phyloP scores from a whole-genome alignment of 2,797 vertebrate species.

The Gymnothorax javanicus region DNA sequence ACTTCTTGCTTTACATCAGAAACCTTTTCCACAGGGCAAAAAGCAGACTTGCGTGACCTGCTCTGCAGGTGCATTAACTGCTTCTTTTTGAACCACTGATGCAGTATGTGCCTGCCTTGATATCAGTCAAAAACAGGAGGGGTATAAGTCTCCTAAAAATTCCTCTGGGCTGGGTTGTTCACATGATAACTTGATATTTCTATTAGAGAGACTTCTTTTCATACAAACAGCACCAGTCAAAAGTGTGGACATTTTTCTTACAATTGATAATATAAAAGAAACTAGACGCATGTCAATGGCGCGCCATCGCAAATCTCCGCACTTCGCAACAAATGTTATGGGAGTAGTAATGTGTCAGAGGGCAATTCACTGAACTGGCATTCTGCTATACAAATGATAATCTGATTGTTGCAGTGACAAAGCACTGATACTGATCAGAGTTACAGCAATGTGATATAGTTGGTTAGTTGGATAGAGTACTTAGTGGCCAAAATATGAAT shows the following conservation, averaged over 20 bases:
- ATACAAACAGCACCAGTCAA: slow-evolving; percentile 38
- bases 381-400: no score
- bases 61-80: neutral
- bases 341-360: no score
- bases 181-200: slow-evolving; percentile 12
- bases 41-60: neutral
- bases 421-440: no score
- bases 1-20: neutral
- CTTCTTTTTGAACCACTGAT: neutral
- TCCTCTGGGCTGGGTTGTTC: slow-evolving; percentile 7
- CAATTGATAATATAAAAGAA: no score
- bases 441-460: no score
- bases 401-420: no score
- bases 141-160: neutral
- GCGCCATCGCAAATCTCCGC: no score
- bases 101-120: neutral
- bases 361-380: no score
- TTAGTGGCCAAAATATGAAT: no score
- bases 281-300: no score
- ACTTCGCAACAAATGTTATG: no score
- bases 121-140: neutral
- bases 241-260: neutral
- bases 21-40: neutral
- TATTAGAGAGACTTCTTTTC: slow-evolving; percentile 9
- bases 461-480: no score